Evolutionary conservation across 2,797 vertebrate species (phyloP).

Genomic region (Pygocentrus nattereri): DNA sequence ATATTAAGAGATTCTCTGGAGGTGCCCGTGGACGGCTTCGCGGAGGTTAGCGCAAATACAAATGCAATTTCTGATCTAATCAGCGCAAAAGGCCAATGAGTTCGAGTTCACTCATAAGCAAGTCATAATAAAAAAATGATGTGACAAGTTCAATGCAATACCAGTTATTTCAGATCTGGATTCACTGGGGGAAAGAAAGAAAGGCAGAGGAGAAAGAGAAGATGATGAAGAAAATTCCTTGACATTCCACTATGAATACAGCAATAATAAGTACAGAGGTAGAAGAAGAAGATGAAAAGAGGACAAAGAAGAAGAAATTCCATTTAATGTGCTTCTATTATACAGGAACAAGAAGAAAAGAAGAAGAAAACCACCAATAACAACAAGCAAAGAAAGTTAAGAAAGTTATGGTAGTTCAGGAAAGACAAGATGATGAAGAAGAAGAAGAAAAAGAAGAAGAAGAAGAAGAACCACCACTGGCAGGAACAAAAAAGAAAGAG

Average conservation of each 20-base stretch:
- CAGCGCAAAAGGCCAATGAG: not conserved
- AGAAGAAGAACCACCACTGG: not conserved
- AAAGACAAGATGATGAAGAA: not conserved
- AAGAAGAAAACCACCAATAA: no score
- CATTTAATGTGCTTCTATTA: no score
- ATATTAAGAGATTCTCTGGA: not conserved
- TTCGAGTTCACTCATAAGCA: not conserved
- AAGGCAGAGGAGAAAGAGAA: not conserved
- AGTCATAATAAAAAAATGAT: not conserved
- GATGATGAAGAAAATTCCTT: not conserved
- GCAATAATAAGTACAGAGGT: no score
- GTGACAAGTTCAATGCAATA: not conserved
- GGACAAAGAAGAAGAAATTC: no score
- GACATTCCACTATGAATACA: no score
- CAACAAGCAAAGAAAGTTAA: not conserved
- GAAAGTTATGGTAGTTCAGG: no score
- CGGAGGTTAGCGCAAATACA: not conserved
- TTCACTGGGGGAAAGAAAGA: not conserved
- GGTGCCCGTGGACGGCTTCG: not conserved
- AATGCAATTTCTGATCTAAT: conserved; percentile 1
- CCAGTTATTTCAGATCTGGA: not conserved
- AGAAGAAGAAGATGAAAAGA: no score
- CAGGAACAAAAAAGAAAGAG: no score
- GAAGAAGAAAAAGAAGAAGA: not conserved
- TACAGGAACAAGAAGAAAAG: no score